phyloP scores from a whole-genome alignment of 2,113 vertebrate genomes.

The Columba livia region DNA sequence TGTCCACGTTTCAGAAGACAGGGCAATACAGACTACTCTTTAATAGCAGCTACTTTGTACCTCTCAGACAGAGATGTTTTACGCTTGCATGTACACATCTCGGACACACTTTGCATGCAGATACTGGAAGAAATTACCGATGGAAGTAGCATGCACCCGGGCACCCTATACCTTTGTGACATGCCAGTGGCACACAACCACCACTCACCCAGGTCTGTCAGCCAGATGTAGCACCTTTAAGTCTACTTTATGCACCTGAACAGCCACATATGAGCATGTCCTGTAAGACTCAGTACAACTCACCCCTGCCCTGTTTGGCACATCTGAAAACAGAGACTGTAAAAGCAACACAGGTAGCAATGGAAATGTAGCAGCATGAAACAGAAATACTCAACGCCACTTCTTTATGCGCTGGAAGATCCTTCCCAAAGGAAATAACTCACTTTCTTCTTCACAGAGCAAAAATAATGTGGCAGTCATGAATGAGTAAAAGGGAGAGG shows the following conservation, averaged over 20 bases:
- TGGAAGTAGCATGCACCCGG: background rate
- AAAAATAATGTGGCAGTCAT: background rate
- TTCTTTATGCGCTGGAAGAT: background rate
- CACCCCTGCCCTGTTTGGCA: background rate
- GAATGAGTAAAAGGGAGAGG: background rate
- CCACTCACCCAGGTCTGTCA: background rate
- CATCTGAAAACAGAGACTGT: background rate
- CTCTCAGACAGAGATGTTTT: background rate
- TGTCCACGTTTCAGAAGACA: background rate
- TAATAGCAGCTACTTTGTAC: background rate
- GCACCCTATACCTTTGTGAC: background rate
- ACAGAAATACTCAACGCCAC: background rate
- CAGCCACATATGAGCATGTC: background rate
- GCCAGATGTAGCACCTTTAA: background rate
- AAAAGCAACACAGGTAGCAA: background rate
- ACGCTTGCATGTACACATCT: background rate
- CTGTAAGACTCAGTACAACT: background rate
- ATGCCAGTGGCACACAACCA: background rate
- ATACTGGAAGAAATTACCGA: background rate
- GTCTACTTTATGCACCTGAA: background rate
- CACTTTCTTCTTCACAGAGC: background rate
- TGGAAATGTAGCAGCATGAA: background rate
- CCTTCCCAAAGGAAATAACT: conserved; percentile 9
- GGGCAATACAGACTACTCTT: background rate
- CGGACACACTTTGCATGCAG: background rate